Evolutionary conservation across 2,888 invertebrate species (phyloP), one percentile per base, ranked within the genome.

Genomic region (Agrotis ipsilon): DNA sequence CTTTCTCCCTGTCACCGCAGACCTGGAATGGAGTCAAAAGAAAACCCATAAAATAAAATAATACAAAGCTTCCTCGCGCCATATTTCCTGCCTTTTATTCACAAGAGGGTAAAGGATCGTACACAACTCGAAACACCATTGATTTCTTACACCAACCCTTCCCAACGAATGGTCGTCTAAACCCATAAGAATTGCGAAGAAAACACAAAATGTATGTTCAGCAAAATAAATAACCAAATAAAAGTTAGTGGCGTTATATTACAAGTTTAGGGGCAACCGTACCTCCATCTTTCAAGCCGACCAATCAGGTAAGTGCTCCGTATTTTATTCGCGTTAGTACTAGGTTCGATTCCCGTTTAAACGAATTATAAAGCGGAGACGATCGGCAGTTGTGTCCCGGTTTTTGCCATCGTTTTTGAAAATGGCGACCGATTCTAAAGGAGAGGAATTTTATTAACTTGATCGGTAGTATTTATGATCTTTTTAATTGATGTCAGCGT

Each of bases 291-390:
- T 68, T 84, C 83, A 84, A 64, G 71, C 58, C 65, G 61, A 80
- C 81, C 92, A 93, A 93, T 93, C 92, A 88, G 87, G 88, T 91
- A 90, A 93, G 92, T 92, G 92, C 87, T 65, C 77, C 85, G 86
- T 91, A 88, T 89, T 86, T 93, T 84, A 91, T 78, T 77, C 85
- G 87, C 87, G 89, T 87, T 86, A 83, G 73, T 74, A 57, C 58
- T 48, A 70, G 68, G 82, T 87, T 84, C 84, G 82, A 84, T 84
- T 86, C 76, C 67, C 57, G 82, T 81, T 85, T 81, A 83, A 87
- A 73, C 69, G 73, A 67, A 84, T 87, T 87, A 87, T 81, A 79
- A 81, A 81, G 54, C 61, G 69, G 39, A 58, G 49, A 51, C 55
- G 49, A 63, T 48, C 58, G 27, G 60, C 54, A 48, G 69, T 57